Conservation (phyloP, 2,888 invertebrate genomes). For the Arctia plantaginis region DNA sequence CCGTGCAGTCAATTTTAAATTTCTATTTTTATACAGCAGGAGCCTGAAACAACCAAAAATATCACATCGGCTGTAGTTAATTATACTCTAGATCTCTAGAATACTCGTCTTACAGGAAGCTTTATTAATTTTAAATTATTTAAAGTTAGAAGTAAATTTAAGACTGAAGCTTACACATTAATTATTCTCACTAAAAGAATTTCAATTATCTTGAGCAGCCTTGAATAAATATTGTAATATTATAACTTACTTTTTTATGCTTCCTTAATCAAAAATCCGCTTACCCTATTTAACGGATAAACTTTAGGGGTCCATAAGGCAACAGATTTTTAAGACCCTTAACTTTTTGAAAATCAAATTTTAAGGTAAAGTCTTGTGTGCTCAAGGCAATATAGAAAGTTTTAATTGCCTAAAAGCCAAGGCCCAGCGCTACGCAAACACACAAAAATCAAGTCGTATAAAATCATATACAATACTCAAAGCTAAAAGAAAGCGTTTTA, state of each 20-base stretch:
- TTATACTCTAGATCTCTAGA: neutral
- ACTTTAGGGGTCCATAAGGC: neutral
- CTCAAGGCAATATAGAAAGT: neutral
- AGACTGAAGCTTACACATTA: neutral
- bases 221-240: neutral
- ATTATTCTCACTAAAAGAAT: constrained; percentile 1
- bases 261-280: neutral
- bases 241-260: neutral
- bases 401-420: neutral
- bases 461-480: neutral
- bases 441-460: neutral
- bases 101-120: neutral
- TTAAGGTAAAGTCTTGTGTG: neutral
- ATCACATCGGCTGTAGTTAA: neutral
- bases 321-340: neutral
- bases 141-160: neutral
- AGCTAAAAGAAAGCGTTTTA: too few species aligned
- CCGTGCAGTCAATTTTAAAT: neutral
- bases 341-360: neutral
- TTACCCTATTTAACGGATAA: neutral
- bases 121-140: neutral
- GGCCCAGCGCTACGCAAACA: neutral
- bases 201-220: neutral
- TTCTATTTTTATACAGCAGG: neutral
- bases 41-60: neutral